Base-by-base conservation (phyloP, 2,797 vertebrate species). In the Aldrovandia affinis region DNA sequence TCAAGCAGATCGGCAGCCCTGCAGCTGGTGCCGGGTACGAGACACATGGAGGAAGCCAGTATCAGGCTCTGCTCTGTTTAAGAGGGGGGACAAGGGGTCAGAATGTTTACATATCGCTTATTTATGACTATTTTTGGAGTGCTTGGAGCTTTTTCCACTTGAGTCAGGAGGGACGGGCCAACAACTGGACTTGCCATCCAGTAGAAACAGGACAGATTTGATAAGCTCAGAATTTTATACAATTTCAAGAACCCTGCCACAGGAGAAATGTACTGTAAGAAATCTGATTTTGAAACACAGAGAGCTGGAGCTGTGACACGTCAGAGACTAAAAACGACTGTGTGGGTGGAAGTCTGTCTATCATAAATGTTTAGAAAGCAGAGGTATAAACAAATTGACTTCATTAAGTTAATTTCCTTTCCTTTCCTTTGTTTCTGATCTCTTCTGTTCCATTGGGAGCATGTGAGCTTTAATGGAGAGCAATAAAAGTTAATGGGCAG, bases 401-500 rank as follows among this genome's bases (percentile, higher is more conserved):
- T 68, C n/a, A 33, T 84, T 84, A 79, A 79, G 77, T 55, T 52
- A 79, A 84, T 84, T 50, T 44, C 59, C n/a, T 30, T 70, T 54
- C 55, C 68, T 18, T 39, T 12, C 82, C 52, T 0, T 68, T 36
- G 12, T 33, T 78, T 79, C 44, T 80, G 18, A 50, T 20, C 52
- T 55, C 25, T 55, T 36, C n/a, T 36, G 20, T 12, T 30, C 55
- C 59, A 61, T 78, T 6, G 61, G 36, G 28, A 83, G 22, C 54
- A n/a, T 79, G 28, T 25, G 83, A 12, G 4, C 22, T 61, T 68
- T 82, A 80, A 83, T 47, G 61, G 57, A 73, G 28, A 61, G 77
- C 55, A 36, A 33, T 61, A 57, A 65, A 81, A 83, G 80, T 82
- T 84, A 85, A 86, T 68, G 39, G 86, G 65, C 77, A 86, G 83